A percentile compares a stretch with the other conserved stretches of the same genome.
phyloP scores from a whole-genome alignment of 2,888 invertebrate genomes.

The Scelioninae gen. 1 region DNA sequence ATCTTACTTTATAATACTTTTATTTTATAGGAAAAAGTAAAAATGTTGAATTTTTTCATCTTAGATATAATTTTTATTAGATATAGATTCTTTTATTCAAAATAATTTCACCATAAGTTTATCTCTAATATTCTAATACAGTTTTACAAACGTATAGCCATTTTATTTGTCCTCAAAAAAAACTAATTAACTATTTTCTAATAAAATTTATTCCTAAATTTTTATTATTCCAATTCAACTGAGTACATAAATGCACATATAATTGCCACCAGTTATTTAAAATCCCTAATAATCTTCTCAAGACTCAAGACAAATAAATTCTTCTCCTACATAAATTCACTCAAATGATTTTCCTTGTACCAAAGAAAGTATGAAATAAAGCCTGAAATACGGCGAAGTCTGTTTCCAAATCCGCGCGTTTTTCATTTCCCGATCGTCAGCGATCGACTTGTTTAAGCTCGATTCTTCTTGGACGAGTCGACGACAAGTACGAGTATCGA shows the following conservation, averaged over 20 bases:
- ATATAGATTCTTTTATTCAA: too few species aligned
- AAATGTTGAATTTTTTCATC: too few species aligned
- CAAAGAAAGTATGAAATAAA: conserved; percentile 22
- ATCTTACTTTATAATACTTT: too few species aligned
- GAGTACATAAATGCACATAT: not conserved
- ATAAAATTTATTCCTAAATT: not conserved
- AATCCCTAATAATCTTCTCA: not conserved
- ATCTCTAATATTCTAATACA: too few species aligned
- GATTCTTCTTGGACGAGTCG: conserved; percentile 36
- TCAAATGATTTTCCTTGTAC: conserved; percentile 20
- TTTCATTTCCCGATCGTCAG: conserved; percentile 58
- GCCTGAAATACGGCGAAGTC: conserved; percentile 36
- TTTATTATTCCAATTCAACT: too few species aligned
- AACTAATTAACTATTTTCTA: too few species aligned
- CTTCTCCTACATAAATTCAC: not conserved
- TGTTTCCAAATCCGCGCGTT: conserved; percentile 53
- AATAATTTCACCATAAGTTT: too few species aligned
- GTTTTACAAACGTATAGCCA: too few species aligned
- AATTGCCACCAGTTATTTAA: not conserved
- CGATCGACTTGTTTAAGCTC: conserved; percentile 22
- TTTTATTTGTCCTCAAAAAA: too few species aligned
- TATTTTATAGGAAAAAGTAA: too few species aligned
- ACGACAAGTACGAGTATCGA: conserved; percentile 48
- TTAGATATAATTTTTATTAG: too few species aligned
- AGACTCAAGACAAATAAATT: conserved; percentile 13